Evolutionary conservation across 2,888 invertebrate genomes (phyloP), one percentile per base, ranked within the genome.

Genomic region (Melolontha melolontha): DNA sequence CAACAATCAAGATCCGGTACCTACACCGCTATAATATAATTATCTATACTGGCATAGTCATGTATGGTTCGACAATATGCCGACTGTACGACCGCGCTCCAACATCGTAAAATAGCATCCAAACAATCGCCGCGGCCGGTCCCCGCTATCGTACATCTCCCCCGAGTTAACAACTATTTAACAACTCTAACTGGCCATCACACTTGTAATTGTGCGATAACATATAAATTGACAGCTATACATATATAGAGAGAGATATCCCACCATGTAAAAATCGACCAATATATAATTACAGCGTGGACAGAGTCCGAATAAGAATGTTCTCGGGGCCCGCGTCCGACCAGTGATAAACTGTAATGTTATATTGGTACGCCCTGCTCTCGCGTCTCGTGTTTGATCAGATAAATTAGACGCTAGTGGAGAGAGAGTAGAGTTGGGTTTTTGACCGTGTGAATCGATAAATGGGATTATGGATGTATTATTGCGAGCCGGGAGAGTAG

Each of bases 371-470:
- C 74, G 77, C 70, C 68, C 72, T 72, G 34, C 34, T 34, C 34
- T 77, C 72, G 76, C 76, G 71, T 75, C 78, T 41, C 55, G 79
- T 79, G 78, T 80, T 80, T 77, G 77, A 81, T 81, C 81, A 80
- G 81, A 81, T 81, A 81, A 81, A 77, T 79, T 78, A 75, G 78
- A 77, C 75, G 80, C 76, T 76, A 6, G 34, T 34, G 7, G 34
- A 34, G 10, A 34, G 34, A 34, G 34, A 34, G 34, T 34, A 34
- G 34, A 75, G 79, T 80, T 81, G 79, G 80, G 80, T 80, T 81
- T 80, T 81, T 80, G 81, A 81, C 80, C 81, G 81, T 81, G 81
- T 81, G 81, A 81, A 81, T 81, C 81, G 80, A 81, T 81, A 81
- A 80, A 78, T 79, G 79, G 59, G 79, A 79, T 80, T 80, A 79